Conservation (phyloP, 23 tunicate genomes). For the Styela plicata region DNA sequence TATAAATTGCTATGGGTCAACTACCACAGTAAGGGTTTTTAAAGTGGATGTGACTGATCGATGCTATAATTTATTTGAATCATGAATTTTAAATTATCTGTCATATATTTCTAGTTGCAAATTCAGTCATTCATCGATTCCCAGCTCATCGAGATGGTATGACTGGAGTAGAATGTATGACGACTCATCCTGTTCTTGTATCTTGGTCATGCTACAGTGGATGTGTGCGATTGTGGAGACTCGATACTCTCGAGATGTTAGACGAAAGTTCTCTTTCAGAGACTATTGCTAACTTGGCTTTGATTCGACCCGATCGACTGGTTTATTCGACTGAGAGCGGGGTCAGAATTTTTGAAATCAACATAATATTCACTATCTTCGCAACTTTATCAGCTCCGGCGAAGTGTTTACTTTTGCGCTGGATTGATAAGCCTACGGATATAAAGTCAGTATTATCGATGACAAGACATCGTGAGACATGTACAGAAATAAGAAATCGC, state of each 20-base stretch:
- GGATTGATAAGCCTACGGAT: neutral
- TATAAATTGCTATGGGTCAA: too few species aligned
- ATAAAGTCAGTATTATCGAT: neutral
- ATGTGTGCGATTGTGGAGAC: conserved; percentile 61
- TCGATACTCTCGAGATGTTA: conserved; percentile 58
- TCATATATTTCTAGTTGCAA: conserved; percentile 29
- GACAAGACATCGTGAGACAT: neutral
- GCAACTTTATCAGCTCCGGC: conserved; percentile 37
- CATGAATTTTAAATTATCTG: too few species aligned
- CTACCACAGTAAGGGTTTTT: too few species aligned
- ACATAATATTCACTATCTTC: conserved; percentile 42
- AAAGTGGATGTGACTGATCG: too few species aligned
- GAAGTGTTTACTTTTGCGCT: neutral
- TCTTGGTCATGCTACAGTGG: conserved; percentile 75
- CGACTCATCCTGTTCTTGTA: conserved; percentile 54
- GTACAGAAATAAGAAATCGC: neutral
- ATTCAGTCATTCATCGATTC: conserved; percentile 44
- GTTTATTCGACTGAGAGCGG: conserved; percentile 44
- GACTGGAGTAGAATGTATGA: conserved; percentile 45
- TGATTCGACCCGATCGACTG: conserved; percentile 35
- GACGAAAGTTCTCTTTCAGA: conserved; percentile 52
- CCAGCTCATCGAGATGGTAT: conserved; percentile 71
- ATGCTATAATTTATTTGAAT: too few species aligned
- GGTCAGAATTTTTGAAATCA: conserved; percentile 51
- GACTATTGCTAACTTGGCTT: conserved; percentile 18